Evolutionary conservation across 2,113 vertebrate species (phyloP).

Genomic region (Bufo gargarizans): DNA sequence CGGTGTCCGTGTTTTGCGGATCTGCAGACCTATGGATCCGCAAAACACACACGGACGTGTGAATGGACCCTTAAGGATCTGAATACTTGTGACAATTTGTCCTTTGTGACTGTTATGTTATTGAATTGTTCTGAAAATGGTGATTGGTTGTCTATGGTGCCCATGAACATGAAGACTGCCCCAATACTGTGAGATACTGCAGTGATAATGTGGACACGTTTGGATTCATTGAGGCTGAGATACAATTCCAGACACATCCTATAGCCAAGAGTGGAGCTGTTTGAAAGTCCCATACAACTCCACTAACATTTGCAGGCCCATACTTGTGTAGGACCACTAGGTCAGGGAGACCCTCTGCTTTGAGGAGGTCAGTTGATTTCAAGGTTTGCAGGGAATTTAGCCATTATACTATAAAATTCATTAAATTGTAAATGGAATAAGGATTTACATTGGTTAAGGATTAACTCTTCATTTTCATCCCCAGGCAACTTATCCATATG

Average conservation of each 20-base stretch:
- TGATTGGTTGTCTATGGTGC: too few relatives aligned
- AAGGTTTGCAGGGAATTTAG: not conserved
- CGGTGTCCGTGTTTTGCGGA: too few relatives aligned
- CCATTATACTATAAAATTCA: not conserved
- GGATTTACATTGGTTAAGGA: not conserved
- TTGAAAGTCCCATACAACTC: not conserved
- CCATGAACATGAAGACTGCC: too few relatives aligned
- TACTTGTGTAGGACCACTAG: not conserved
- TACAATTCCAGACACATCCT: not conserved
- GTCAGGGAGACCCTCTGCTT: not conserved
- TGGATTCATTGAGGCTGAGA: not conserved
- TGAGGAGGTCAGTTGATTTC: not conserved
- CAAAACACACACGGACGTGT: too few relatives aligned
- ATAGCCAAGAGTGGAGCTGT: not conserved
- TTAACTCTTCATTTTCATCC: constrained; percentile 35
- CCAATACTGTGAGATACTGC: too few relatives aligned
- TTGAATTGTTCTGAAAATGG: too few relatives aligned
- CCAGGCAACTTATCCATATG: constrained; percentile 86
- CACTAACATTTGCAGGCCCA: not conserved
- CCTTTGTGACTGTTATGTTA: too few relatives aligned
- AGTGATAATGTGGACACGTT: too few relatives aligned
- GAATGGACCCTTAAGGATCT: too few relatives aligned
- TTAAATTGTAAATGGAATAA: not conserved
- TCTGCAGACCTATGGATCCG: too few relatives aligned
- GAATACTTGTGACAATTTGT: too few relatives aligned